Evolutionary conservation across 2,797 vertebrate species (phyloP).

Genomic region (Pitangus sulphuratus): DNA sequence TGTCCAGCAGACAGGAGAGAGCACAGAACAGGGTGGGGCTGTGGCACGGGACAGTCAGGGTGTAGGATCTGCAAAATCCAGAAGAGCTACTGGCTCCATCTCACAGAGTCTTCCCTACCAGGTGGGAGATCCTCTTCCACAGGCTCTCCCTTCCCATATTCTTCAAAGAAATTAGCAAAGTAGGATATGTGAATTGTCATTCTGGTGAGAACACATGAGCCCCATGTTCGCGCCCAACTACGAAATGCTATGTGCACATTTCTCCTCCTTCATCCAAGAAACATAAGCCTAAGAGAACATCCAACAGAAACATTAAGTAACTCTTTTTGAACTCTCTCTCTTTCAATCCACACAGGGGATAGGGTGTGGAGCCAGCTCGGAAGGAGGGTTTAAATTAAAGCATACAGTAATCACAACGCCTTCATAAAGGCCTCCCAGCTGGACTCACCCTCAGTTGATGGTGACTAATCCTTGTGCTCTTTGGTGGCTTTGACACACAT

Average conservation of each 20-base stretch:
- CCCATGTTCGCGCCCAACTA: background rate
- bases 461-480: background rate
- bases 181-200: background rate
- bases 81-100: background rate
- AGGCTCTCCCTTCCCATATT: background rate
- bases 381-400: background rate
- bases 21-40: background rate
- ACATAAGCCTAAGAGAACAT: background rate
- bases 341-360: background rate
- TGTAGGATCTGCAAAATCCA: background rate
- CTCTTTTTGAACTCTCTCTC: background rate
- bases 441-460: background rate
- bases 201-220: background rate
- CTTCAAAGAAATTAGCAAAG: background rate
- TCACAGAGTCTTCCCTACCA: background rate
- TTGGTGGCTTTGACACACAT: background rate
- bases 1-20: background rate
- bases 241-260: background rate
- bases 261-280: background rate
- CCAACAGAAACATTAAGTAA: background rate
- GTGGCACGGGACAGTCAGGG: rapidly evolving
- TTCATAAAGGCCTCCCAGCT: background rate
- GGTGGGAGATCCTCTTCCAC: background rate
- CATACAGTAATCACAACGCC: background rate
- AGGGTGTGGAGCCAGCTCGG: background rate